A percentile compares a stretch with the other conserved stretches of the same genome.
phyloP scores from a whole-genome alignment of 2,113 vertebrate genomes.

The Tragelaphus buxtoni region DNA sequence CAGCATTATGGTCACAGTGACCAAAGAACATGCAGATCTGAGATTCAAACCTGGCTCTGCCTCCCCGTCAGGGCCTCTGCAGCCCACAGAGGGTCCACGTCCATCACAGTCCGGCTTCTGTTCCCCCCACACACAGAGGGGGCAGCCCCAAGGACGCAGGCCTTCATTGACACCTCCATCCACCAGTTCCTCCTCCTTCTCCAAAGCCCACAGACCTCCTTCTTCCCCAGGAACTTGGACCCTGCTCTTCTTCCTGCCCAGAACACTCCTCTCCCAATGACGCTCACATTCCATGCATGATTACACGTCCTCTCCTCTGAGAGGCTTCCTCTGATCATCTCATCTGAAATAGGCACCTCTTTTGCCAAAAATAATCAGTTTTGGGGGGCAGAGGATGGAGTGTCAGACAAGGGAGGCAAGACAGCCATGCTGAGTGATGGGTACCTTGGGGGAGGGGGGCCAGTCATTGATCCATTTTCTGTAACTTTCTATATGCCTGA shows the following conservation, averaged over 20 bases:
- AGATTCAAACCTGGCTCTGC: too few relatives aligned
- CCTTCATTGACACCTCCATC: accelerated
- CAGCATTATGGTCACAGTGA: not conserved
- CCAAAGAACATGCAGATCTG: not conserved
- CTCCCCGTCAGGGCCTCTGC: accelerated
- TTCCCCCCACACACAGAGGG: not conserved
- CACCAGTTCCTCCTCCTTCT: not conserved
- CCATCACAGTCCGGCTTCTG: accelerated
- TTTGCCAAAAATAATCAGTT: not conserved
- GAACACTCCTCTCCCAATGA: not conserved
- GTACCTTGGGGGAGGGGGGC: not conserved
- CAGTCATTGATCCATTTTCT: not conserved
- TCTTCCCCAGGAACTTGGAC: not conserved
- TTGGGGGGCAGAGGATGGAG: not conserved
- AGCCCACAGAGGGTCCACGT: not conserved
- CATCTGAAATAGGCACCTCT: not conserved
- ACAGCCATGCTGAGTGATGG: accelerated
- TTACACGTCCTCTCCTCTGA: not conserved
- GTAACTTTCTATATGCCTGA: not conserved
- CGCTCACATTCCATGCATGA: not conserved
- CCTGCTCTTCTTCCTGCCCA: not conserved
- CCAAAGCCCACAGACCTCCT: not conserved
- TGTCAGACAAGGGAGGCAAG: accelerated
- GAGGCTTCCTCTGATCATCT: not conserved
- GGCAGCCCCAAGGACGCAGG: not conserved